Evolutionary conservation across 2,113 vertebrate genomes (phyloP).

Genomic region (Campylorhamphus procurvoides): DNA sequence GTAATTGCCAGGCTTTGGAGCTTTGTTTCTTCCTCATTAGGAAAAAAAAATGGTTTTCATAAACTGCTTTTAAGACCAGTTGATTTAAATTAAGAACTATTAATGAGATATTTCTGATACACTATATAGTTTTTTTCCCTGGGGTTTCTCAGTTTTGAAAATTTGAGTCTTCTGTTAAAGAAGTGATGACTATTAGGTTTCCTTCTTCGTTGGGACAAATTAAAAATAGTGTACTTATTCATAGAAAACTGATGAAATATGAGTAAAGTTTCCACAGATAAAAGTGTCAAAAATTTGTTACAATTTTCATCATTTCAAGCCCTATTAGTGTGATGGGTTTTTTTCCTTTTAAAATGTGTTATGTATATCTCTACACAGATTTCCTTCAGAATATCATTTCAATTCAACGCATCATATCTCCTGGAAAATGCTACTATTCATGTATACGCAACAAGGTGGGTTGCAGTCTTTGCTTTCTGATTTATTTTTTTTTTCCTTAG

Average conservation of each 20-base stretch:
- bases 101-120: not conserved
- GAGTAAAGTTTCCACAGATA: not conserved
- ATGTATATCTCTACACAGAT: constrained; percentile 75
- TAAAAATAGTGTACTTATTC: not conserved
- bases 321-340: not conserved
- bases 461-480: not conserved
- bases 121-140: not conserved
- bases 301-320: not conserved
- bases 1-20: not conserved
- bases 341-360: not conserved
- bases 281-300: not conserved
- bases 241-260: not conserved
- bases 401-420: constrained; percentile 84
- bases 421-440: constrained; percentile 82
- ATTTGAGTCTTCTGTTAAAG: not conserved
- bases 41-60: not conserved
- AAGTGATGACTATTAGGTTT: not conserved
- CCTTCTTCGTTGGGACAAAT: not conserved
- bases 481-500: not conserved
- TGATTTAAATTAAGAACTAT: not conserved
- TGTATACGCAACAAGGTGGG: constrained; percentile 86
- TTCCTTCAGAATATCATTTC: constrained; percentile 86
- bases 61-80: not conserved
- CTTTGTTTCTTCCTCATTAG: not conserved
- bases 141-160: not conserved